Evolutionary conservation across 35 echinoderm and acorn worm species (phyloP), one percentile per base, ranked within the genome.

Genomic region (Acanthaster planci): DNA sequence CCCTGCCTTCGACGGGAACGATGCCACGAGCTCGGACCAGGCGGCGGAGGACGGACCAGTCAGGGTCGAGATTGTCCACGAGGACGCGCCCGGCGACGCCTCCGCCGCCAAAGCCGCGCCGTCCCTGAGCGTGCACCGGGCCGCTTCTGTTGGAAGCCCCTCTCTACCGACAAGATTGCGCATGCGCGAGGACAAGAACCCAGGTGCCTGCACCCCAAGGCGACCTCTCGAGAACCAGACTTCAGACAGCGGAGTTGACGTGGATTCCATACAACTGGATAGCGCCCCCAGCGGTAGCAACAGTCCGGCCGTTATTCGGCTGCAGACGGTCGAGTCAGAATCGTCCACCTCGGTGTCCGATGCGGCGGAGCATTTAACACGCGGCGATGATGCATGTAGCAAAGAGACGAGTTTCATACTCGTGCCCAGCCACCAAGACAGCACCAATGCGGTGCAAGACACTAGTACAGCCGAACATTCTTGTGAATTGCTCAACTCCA

Each of bases 211-310:
- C 42, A 23, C 37, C 37, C 15, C 42, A n/a, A 52, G 27, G 79
- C 79, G 29, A 10, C 27, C 36, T 8, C 27, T 84, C 8, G 82
- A 84, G 34, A 32, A 59, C 31, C 82, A 84, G 40, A 38, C 39
- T 19, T 64, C 82, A 6, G 82, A 84, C 55, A 84, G 82, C 38
- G 82, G 82, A 16, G 59, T 84, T 23, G 82, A 84, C 67, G 59
- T 84, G 1, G 82, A 84, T 37, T 84, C 52, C 7, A 60, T 84
- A 26, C 55, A 64, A 1, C 59, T 39, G 21, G 82, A 84, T 10
- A 55, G 82, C 39, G 35, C 39, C 55, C 44, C 82, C n/a, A 58
- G 51, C 22, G 52, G 30, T 18, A 38, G 21, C 26, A 77, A 52
- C 34, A 76, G 68, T 9, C 84, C 84, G 18, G 44, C 55, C 21